Base-by-base conservation (phyloP, 2,797 vertebrate species). In the Propithecus deckenii region DNA sequence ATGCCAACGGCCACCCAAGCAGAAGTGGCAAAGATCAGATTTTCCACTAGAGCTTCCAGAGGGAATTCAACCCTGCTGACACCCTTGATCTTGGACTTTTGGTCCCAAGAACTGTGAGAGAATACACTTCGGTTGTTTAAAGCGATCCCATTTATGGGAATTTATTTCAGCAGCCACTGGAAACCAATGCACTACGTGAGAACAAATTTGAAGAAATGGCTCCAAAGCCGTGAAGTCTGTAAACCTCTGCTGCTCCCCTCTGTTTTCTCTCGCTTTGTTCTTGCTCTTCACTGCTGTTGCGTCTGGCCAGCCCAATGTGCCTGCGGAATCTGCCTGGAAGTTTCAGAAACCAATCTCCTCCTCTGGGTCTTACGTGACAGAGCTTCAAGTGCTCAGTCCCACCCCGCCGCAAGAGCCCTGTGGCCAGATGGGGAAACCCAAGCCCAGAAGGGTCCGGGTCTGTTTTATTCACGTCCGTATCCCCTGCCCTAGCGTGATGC, bases 401-500 rank as follows among this genome's bases (percentile, higher is more conserved):
- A 18, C 18, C 38, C 61, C 76, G 5, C 15, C 38, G 30, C 9
- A 76, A 65, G 23, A n/a, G 6, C 17, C 67, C 79, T 14, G 41
- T 4, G 30, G 71, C 72, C 69, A 80, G 71, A 61, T 0, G 2
- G 55, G 46, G 30, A 89, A 30, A 20, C 75, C 7, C 7, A 15
- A 65, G 69, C 88, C 30, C 30, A 78, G 55, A 55, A 50, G 41
- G 12, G 41, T 4, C 11, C 0, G 0, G 5, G 28, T 61, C 71
- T 80, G 18, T 38, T 35, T 32, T 13, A 2, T 46, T 23, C 50
- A 2, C 0, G 0, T 35, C 46, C 57, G 23, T 10, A 4, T 6
- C 4, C 38, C 48, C 0, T 5, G 23, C 14, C 20, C 14, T 2
- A 2, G n/a, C 17, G 22, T 1, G 2, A 23, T 4, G 50, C 43